These are phyloP conservation scores for Heliconius charithonia DNA, from an alignment of 2,888 invertebrate genomes.

Conservation along the genomic window DNA sequence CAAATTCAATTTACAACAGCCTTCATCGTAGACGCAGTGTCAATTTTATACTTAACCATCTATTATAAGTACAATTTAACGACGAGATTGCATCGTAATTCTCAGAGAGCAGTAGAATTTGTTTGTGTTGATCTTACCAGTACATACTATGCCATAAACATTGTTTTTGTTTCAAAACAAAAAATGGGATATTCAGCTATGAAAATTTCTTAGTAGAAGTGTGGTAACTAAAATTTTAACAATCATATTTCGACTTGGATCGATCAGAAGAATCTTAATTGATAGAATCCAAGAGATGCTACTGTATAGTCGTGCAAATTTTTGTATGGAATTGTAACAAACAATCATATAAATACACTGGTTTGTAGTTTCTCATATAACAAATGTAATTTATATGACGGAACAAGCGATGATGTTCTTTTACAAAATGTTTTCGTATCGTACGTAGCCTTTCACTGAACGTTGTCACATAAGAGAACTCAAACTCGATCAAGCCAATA, in stretches of 20 bases:
- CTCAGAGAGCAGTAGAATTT: conserved; percentile 18
- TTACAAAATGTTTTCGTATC: conserved; percentile 48
- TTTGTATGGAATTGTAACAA: background rate
- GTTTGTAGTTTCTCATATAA: conserved; percentile 33
- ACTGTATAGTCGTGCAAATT: too few relatives aligned
- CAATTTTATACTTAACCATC: conserved; percentile 73
- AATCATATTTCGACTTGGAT: background rate
- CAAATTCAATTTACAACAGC: conserved; percentile 82
- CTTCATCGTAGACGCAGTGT: conserved; percentile 73
- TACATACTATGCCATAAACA: background rate
- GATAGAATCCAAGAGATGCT: background rate
- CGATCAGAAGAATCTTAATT: background rate
- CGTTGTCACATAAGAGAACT: conserved; percentile 64
- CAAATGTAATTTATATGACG: conserved; percentile 36
- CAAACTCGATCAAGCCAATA: conserved; percentile 73
- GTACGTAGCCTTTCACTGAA: conserved; percentile 48
- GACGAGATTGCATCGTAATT: conserved; percentile 29
- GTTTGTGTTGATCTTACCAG: conserved; percentile 2
- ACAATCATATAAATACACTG: background rate
- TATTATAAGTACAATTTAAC: conserved; percentile 71
- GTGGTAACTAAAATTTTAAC: background rate
- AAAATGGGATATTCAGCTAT: too few relatives aligned
- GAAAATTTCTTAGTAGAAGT: too few relatives aligned
- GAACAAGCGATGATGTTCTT: conserved; percentile 38
- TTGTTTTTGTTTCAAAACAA: background rate